Conservation (phyloP, 2,888 invertebrate species). For the Polydrusus tereticollis region DNA sequence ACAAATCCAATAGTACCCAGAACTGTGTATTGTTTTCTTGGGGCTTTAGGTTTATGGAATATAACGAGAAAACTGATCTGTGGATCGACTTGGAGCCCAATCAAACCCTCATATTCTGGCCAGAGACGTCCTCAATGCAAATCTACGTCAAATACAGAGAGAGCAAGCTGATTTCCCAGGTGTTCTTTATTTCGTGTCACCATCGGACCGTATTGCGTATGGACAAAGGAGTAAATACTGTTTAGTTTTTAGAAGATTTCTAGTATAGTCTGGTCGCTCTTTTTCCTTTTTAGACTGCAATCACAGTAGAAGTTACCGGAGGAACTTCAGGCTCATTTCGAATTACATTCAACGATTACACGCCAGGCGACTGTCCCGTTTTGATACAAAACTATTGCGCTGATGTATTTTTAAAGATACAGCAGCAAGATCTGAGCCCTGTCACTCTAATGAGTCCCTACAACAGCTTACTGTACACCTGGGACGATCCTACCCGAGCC, state of each 20-base stretch:
- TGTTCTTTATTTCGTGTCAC: constrained; percentile 78
- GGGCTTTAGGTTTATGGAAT: constrained; percentile 88
- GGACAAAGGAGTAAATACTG: constrained; percentile 80
- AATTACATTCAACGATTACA: constrained; percentile 82
- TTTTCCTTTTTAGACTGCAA: constrained; percentile 72
- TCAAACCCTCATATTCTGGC: constrained; percentile 84
- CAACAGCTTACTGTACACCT: constrained; percentile 83
- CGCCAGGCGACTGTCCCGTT: constrained; percentile 84
- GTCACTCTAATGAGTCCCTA: constrained; percentile 83
- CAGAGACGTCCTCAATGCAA: constrained; percentile 83
- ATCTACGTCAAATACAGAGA: constrained; percentile 86
- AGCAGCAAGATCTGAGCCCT: constrained; percentile 74
- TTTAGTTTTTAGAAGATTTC: too few relatives aligned
- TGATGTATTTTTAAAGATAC: constrained; percentile 83
- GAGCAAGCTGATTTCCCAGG: constrained; percentile 81
- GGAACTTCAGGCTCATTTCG: constrained; percentile 81
- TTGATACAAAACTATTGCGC: constrained; percentile 87
- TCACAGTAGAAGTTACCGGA: constrained; percentile 80
- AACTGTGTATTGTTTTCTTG: constrained; percentile 53
- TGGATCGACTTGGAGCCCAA: constrained; percentile 83
- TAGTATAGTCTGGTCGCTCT: neutral
- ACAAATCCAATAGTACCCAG: neutral
- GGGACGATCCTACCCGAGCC: constrained; percentile 86
- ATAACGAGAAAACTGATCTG: constrained; percentile 85
- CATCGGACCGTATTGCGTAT: constrained; percentile 84